Conservation (phyloP, 2,113 vertebrate genomes). For the Mohoua ochrocephala region DNA sequence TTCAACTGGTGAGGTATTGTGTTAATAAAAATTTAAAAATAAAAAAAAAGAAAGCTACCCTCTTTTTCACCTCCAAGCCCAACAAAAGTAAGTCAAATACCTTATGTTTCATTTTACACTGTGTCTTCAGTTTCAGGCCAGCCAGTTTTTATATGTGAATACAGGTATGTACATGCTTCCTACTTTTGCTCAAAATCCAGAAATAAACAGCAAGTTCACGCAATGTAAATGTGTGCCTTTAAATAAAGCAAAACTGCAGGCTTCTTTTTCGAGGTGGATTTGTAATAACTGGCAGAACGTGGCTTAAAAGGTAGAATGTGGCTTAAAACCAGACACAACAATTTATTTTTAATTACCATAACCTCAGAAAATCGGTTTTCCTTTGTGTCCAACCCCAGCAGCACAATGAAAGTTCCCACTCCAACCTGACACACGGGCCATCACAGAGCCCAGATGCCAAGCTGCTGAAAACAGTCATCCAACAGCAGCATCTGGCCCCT, state of each 20-base stretch:
- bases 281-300: background rate
- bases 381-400: background rate
- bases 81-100: background rate
- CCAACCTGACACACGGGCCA: background rate
- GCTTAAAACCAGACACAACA: background rate
- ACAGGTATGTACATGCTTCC: background rate
- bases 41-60: background rate
- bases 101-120: background rate
- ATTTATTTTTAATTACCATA: conserved; percentile 1
- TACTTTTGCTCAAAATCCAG: background rate
- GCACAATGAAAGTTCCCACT: background rate
- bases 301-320: background rate
- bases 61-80: background rate
- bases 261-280: background rate
- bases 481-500: conserved; percentile 12
- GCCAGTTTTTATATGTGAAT: background rate
- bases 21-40: background rate
- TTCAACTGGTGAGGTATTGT: background rate
- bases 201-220: background rate
- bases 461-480: background rate
- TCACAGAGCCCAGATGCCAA: background rate
- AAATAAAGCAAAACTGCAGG: background rate
- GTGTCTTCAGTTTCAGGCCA: background rate
- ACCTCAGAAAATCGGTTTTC: background rate
- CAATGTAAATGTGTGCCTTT: background rate